Evolutionary conservation across 2,113 vertebrate species (phyloP).

Genomic region (Epinephelus fuscoguttatus): DNA sequence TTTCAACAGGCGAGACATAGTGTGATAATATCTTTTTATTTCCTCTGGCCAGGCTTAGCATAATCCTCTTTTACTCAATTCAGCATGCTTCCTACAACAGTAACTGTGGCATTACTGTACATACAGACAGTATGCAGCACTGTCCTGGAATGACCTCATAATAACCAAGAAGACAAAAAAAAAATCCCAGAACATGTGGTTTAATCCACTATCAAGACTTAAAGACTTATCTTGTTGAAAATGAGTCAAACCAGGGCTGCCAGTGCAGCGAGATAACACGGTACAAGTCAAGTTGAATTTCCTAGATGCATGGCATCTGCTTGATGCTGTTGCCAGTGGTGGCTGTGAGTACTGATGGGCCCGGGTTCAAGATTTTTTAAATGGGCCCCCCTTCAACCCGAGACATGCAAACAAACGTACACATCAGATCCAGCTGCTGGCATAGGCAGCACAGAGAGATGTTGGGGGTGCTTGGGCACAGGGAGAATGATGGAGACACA

Average conservation of each 20-base stretch:
- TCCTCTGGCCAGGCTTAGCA: constrained; percentile 11
- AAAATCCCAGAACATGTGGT: background rate
- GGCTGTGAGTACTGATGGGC: constrained; percentile 14
- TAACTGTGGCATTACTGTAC: background rate
- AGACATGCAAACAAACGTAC: constrained; percentile 13
- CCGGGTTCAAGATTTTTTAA: background rate
- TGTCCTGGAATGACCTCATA: constrained; percentile 9
- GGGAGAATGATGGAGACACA: background rate
- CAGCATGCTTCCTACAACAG: constrained; percentile 12
- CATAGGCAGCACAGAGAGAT: background rate
- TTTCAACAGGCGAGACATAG: constrained; percentile 2
- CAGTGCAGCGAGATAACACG: constrained; percentile 18
- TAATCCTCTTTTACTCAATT: constrained; percentile 48
- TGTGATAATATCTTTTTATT: constrained; percentile 8
- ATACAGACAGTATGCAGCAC: background rate
- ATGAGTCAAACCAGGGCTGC: background rate
- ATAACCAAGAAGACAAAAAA: too few species aligned
- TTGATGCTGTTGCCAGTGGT: background rate
- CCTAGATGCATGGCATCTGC: background rate
- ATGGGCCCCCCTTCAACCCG: background rate
- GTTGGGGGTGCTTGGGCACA: background rate
- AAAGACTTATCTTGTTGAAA: background rate
- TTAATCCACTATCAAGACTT: constrained; percentile 9
- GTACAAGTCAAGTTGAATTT: constrained; percentile 20
- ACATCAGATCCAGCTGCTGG: constrained; percentile 19